phyloP scores from a whole-genome alignment of 2,113 vertebrate genomes.

The Ancistrus triradiatus region DNA sequence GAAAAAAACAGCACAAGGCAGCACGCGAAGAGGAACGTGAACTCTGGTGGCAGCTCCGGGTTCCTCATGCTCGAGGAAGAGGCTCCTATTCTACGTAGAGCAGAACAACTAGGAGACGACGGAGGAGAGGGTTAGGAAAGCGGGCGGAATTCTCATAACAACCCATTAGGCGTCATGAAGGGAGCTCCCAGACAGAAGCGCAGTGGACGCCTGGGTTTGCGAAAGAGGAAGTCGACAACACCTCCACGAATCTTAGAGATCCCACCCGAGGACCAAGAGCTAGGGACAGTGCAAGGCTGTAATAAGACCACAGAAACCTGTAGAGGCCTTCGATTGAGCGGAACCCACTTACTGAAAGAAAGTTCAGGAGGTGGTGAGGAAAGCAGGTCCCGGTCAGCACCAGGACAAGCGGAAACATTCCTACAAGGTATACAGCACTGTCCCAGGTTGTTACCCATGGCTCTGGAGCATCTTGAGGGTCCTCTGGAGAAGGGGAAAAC shows the following conservation, averaged over 20 bases:
- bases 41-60: background rate
- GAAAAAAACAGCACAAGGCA: background rate
- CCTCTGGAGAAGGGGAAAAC: background rate
- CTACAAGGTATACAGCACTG: background rate
- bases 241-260: background rate
- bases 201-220: background rate
- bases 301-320: background rate
- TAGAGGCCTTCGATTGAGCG: background rate
- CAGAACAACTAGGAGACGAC: background rate
- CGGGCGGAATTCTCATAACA: background rate
- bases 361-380: conserved; percentile 1
- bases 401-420: background rate
- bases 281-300: background rate
- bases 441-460: background rate
- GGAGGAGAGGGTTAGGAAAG: background rate
- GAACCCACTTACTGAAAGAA: background rate
- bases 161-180: background rate
- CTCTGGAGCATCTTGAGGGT: background rate
- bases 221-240: background rate
- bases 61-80: background rate
- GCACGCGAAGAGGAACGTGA: background rate
- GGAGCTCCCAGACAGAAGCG: background rate
- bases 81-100: background rate
- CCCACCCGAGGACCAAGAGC: background rate
- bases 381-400: conserved; percentile 1